Percentiles rank a stretch among this genome's conserved stretches.
Evolutionary conservation across 2,888 invertebrate genomes (phyloP).

Genomic region (Lasioglossum pauxillum): DNA sequence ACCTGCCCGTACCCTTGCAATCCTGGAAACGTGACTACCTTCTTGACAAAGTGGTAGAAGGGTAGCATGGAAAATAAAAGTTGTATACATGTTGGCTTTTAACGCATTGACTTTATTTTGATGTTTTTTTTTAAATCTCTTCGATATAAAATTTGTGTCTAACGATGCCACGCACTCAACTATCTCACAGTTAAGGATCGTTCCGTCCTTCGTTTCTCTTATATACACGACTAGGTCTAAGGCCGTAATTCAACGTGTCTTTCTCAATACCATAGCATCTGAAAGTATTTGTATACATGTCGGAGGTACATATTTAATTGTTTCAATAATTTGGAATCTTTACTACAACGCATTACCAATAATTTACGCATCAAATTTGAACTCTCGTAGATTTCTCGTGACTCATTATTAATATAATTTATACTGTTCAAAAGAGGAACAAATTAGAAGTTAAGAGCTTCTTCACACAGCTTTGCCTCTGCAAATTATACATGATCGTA

Average conservation of each 20-base stretch:
- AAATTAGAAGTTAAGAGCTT: background rate
- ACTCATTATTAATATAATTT: background rate
- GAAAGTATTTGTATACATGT: slow-evolving; percentile 48
- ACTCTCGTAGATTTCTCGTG: background rate
- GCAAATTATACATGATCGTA: background rate
- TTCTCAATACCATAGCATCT: slow-evolving; percentile 56
- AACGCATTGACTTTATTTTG: slow-evolving; percentile 81
- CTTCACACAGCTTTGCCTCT: background rate
- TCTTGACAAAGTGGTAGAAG: background rate
- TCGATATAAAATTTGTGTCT: slow-evolving; percentile 84
- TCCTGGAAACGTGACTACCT: no score
- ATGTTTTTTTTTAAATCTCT: slow-evolving; percentile 82
- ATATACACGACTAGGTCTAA: slow-evolving; percentile 84
- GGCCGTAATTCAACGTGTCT: slow-evolving; percentile 78
- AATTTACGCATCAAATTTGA: background rate
- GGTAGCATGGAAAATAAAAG: slow-evolving; percentile 1
- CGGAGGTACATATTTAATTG: slow-evolving; percentile 58
- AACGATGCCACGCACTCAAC: slow-evolving; percentile 83
- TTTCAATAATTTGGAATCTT: slow-evolving; percentile 23
- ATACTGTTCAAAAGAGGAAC: background rate
- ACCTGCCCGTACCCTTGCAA: no score
- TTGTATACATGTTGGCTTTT: slow-evolving; percentile 74
- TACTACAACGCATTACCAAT: slow-evolving; percentile 11
- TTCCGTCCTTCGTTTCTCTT: slow-evolving; percentile 76
- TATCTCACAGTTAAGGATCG: slow-evolving; percentile 79